Conservation (phyloP, 1,140 invertebrate species). For the Drosophila melanica region DNA sequence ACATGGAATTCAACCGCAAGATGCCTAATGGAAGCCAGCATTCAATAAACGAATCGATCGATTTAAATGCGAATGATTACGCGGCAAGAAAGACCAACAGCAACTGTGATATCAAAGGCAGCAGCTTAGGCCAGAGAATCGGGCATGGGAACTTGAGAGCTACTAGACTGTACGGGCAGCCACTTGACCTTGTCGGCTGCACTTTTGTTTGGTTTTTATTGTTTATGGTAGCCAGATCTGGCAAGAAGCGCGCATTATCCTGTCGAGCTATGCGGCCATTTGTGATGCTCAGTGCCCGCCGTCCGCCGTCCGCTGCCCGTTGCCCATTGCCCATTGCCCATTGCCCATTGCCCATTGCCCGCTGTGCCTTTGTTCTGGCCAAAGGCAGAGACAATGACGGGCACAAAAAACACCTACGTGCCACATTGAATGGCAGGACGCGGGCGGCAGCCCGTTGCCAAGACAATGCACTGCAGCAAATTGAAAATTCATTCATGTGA, state of each 20-base stretch:
- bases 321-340: background rate
- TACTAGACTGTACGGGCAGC: conserved; percentile 33
- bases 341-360: conserved; percentile 32
- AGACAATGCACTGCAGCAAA: conserved; percentile 78
- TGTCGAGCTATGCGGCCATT: conserved; percentile 30
- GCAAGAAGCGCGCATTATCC: conserved; percentile 6
- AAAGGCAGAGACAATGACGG: conserved; percentile 71
- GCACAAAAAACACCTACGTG: conserved; percentile 72
- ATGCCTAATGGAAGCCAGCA: conserved; percentile 40
- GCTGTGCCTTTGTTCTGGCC: conserved; percentile 47
- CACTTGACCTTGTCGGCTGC: conserved; percentile 53
- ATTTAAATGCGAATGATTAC: conserved; percentile 45
- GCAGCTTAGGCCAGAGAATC: background rate
- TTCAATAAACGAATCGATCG: conserved; percentile 33
- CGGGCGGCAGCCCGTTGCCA: conserved; percentile 73
- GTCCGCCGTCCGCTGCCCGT: conserved; percentile 1
- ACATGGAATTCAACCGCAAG: conserved; percentile 1
- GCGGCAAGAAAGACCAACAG: conserved; percentile 18
- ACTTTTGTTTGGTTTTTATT: conserved; percentile 25
- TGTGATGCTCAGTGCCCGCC: conserved; percentile 38
- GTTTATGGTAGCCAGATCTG: conserved; percentile 23
- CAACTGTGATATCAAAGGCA: conserved; percentile 8
- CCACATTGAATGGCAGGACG: conserved; percentile 76
- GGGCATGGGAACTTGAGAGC: conserved; percentile 36
- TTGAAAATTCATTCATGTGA: conserved; percentile 83